Conservation (phyloP, 2,113 vertebrate species). For the Gallinago undulata region DNA sequence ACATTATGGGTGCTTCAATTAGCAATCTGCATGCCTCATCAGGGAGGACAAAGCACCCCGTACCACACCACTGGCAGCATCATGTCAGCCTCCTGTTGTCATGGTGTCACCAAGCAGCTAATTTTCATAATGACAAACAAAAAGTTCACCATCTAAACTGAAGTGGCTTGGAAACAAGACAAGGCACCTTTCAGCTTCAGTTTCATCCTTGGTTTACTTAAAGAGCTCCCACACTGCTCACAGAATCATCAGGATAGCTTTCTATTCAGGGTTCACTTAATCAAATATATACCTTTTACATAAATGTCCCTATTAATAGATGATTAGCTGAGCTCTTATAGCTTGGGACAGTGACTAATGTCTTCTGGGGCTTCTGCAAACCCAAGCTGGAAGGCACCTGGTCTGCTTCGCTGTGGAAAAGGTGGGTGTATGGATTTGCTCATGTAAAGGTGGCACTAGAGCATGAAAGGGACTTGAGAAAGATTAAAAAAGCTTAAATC, state of each 20-base stretch:
- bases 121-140: not conserved
- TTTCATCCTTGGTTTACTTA: not conserved
- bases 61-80: not conserved
- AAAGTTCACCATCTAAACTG: not conserved
- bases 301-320: not conserved
- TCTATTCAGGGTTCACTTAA: not conserved
- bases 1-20: not conserved
- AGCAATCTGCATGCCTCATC: not conserved
- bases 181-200: not conserved
- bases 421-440: not conserved
- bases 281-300: not conserved
- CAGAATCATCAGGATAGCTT: not conserved
- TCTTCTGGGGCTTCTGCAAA: not conserved
- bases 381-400: not conserved
- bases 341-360: not conserved
- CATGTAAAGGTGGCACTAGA: not conserved
- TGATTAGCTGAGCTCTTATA: not conserved
- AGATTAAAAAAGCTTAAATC: not conserved
- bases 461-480: not conserved
- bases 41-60: not conserved
- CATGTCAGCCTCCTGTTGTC: not conserved
- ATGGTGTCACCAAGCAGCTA: not conserved
- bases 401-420: not conserved
- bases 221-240: not conserved
- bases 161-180: not conserved